Evolutionary conservation across 1,140 invertebrate species (phyloP).

Genomic region (Anoplophora glabripennis): DNA sequence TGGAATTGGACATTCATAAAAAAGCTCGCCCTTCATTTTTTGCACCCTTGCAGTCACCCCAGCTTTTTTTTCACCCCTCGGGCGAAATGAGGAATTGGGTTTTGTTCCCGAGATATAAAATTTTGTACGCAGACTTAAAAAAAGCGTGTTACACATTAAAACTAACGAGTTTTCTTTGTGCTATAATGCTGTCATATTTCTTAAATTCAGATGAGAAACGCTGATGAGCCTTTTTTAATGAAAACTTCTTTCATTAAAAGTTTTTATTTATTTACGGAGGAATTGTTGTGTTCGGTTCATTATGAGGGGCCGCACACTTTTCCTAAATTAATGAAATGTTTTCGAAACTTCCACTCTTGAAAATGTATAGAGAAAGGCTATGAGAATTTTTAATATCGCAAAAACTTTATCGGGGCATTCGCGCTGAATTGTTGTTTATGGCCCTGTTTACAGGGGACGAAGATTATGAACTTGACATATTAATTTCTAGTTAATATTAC

Average conservation of each 20-base stretch:
- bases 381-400: too few relatives aligned
- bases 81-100: constrained; percentile 22
- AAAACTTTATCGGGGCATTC: too few relatives aligned
- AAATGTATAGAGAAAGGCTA: too few relatives aligned
- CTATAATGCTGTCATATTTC: constrained; percentile 20
- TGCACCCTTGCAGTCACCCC: constrained; percentile 21
- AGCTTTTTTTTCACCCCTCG: constrained; percentile 19
- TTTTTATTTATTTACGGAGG: constrained; percentile 17
- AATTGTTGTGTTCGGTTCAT: too few relatives aligned
- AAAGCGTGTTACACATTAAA: constrained; percentile 24
- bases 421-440: too few relatives aligned
- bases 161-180: constrained; percentile 24
- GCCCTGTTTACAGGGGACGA: too few relatives aligned
- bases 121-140: constrained; percentile 21
- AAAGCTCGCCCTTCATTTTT: constrained; percentile 23
- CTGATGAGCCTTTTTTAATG: constrained; percentile 14
- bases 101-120: constrained; percentile 21
- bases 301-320: too few relatives aligned
- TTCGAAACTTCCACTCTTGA: too few relatives aligned
- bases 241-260: constrained; percentile 19
- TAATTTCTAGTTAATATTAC: too few relatives aligned
- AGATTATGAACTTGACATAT: too few relatives aligned
- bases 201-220: constrained; percentile 20
- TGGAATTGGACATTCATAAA: constrained; percentile 12
- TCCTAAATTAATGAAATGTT: too few relatives aligned